Evolutionary conservation across 35 echinoderm and acorn worm species (phyloP).

Genomic region (Ophioderma brevispina): DNA sequence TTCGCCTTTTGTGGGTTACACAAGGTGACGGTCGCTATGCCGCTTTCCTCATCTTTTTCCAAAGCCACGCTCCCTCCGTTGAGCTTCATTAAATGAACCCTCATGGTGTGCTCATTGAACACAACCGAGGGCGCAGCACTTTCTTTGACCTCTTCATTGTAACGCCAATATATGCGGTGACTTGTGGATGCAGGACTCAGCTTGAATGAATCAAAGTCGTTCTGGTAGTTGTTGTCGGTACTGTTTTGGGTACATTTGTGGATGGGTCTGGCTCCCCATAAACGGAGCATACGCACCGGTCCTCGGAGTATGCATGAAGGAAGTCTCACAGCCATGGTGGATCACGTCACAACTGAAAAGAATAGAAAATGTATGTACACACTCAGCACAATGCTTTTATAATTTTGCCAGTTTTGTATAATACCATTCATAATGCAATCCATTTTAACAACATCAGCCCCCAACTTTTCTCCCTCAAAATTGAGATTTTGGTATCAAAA

Average conservation of each 20-base stretch:
- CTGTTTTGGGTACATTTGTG: not conserved
- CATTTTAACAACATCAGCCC: no score
- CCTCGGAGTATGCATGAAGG: not conserved
- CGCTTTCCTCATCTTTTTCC: constrained; percentile 66
- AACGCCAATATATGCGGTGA: constrained; percentile 51
- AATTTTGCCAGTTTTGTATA: no score
- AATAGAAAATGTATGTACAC: no score
- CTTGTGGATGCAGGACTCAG: constrained; percentile 65
- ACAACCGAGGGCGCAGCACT: constrained; percentile 39
- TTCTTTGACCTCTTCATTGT: constrained; percentile 20
- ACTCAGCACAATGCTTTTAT: no score
- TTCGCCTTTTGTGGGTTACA: constrained; percentile 79
- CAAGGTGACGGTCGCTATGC: constrained; percentile 74
- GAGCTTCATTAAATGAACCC: constrained; percentile 38
- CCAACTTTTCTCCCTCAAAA: no score
- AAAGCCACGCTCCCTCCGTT: constrained; percentile 69
- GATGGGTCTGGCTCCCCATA: not conserved
- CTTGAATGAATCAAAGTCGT: constrained; percentile 40
- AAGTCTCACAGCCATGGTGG: not conserved
- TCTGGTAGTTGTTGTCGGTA: constrained; percentile 9
- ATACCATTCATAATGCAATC: no score
- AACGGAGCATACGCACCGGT: not conserved
- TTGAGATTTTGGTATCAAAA: no score
- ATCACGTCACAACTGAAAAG: no score
- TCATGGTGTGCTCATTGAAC: constrained; percentile 62